Evolutionary conservation across 2,797 vertebrate species (phyloP).

Genomic region (Spinus pinus): DNA sequence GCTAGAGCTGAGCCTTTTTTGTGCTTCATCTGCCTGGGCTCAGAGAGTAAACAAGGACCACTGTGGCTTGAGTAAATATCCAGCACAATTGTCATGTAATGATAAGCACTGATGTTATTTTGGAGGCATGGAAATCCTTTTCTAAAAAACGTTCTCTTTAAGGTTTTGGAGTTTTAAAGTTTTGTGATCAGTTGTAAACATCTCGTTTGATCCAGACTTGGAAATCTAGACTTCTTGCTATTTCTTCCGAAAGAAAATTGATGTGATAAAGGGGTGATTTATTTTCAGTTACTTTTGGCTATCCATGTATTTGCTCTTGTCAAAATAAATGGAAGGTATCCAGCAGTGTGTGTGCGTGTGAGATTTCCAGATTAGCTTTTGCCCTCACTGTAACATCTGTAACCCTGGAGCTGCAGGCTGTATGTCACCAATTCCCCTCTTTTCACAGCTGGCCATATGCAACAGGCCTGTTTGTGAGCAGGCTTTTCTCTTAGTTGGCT

Average conservation of each 20-base stretch:
- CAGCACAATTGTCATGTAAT: neutral
- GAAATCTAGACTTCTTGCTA: neutral
- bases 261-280: neutral
- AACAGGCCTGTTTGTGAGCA: neutral
- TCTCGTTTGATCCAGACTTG: neutral
- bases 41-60: neutral
- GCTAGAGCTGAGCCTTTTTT: neutral
- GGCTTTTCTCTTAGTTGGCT: neutral
- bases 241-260: neutral
- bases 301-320: neutral
- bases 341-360: neutral
- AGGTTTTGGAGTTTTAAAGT: neutral
- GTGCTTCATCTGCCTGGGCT: neutral
- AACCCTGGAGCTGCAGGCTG: neutral
- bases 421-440: neutral
- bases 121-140: neutral
- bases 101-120: neutral
- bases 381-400: neutral
- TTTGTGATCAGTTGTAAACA: rapidly evolving
- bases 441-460: neutral
- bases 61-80: neutral
- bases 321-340: neutral
- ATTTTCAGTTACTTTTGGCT: neutral
- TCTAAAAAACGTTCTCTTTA: neutral
- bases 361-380: neutral